These are phyloP conservation scores for Ischnus inquisitorius DNA, from an alignment of 2,888 invertebrate species.

Conservation along the genomic window DNA sequence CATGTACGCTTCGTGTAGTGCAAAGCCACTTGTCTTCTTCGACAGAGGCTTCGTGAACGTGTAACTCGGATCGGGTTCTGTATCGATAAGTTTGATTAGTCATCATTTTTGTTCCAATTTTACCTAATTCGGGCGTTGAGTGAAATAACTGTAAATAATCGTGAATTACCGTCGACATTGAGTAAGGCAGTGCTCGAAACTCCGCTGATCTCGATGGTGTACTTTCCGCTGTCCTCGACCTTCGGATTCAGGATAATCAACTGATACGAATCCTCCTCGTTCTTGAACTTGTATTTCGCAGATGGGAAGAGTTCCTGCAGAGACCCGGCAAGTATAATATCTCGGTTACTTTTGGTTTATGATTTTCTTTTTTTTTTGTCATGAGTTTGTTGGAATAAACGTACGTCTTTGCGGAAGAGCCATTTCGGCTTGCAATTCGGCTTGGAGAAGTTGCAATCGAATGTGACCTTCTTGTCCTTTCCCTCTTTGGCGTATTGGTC, in stretches of 20 bases:
- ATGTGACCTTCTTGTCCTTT: slow-evolving; percentile 97
- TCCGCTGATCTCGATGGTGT: slow-evolving; percentile 97
- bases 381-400: slow-evolving; percentile 22
- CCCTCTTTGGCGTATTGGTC: slow-evolving; percentile 98
- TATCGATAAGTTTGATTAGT: slow-evolving; percentile 63
- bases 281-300: slow-evolving; percentile 98
- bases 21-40: slow-evolving; percentile 95
- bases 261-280: slow-evolving; percentile 96
- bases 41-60: slow-evolving; percentile 96
- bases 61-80: slow-evolving; percentile 97
- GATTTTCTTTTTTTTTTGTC: neutral
- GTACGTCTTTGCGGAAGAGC: slow-evolving; percentile 93
- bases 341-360: neutral
- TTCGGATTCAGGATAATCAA: slow-evolving; percentile 96
- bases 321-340: slow-evolving; percentile 33
- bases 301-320: slow-evolving; percentile 97
- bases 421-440: slow-evolving; percentile 97
- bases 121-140: neutral
- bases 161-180: slow-evolving; percentile 93
- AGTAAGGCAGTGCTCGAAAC: slow-evolving; percentile 95
- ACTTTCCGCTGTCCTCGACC: slow-evolving; percentile 98
- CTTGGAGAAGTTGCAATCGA: slow-evolving; percentile 98
- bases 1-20: slow-evolving; percentile 95
- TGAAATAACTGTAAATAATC: slow-evolving; percentile 11
- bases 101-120: slow-evolving; percentile 2